Evolutionary conservation across 2,797 vertebrate species (phyloP).

Genomic region (Urocyon cinereoargenteus): DNA sequence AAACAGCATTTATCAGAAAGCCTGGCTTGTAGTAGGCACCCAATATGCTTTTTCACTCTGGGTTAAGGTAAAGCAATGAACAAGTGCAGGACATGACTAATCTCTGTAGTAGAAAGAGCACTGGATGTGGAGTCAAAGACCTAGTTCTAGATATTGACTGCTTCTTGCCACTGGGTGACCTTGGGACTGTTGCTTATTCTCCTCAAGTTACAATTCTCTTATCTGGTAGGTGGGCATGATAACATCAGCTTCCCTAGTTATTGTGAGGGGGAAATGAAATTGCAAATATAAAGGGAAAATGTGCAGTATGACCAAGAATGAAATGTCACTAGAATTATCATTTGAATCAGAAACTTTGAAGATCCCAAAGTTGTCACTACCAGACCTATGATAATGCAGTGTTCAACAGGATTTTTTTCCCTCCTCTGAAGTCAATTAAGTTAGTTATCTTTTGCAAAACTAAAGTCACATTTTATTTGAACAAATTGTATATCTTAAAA

Average conservation of each 20-base stretch:
- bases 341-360: neutral
- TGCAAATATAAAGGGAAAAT: neutral
- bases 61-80: neutral
- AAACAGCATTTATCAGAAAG: neutral
- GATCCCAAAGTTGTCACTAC: neutral
- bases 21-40: neutral
- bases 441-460: slow-evolving; percentile 8
- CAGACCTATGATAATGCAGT: neutral
- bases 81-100: neutral
- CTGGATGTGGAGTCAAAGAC: neutral
- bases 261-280: neutral
- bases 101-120: neutral
- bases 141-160: neutral
- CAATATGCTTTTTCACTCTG: slow-evolving; percentile 3
- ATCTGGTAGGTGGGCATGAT: neutral
- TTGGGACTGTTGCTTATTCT: neutral
- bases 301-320: neutral
- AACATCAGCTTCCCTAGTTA: neutral
- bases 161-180: neutral
- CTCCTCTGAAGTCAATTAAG: neutral
- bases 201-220: neutral
- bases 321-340: slow-evolving; percentile 15
- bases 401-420: neutral
- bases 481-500: neutral
- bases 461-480: slow-evolving; percentile 53